Percentiles rank a stretch among this genome's conserved stretches.
Evolutionary conservation across 92 coral and sea anemone species (phyloP).

Genomic region (Blastomussa wellsi): DNA sequence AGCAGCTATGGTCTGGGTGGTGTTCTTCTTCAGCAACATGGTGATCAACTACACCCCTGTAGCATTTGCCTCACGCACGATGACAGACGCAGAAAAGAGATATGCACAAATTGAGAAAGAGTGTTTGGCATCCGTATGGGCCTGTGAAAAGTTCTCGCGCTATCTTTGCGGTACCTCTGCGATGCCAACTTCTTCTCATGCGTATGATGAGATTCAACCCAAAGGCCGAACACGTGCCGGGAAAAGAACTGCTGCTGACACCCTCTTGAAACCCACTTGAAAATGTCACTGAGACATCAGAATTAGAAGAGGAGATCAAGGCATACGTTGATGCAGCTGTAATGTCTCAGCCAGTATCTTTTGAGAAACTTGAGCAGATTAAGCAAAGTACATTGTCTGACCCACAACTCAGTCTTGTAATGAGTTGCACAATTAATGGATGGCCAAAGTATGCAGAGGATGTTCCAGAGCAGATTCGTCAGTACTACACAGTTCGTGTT

Average conservation of each 20-base stretch:
- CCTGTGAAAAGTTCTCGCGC: conserved; percentile 60
- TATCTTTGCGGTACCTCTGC: conserved; percentile 63
- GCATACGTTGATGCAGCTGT: conserved; percentile 30
- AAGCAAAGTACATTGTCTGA: conserved; percentile 28
- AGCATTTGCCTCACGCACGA: neutral
- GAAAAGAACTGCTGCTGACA: conserved; percentile 65
- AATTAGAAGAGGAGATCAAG: conserved; percentile 36
- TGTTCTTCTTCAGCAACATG: neutral
- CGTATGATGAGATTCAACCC: conserved; percentile 63
- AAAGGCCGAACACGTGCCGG: conserved; percentile 51
- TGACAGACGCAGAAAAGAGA: neutral
- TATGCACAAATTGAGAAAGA: conserved; percentile 55
- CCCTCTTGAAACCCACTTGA: conserved; percentile 53
- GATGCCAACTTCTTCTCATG: conserved; percentile 70
- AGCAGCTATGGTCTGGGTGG: conserved; percentile 6
- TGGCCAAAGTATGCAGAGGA: conserved; percentile 56
- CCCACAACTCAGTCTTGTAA: conserved; percentile 29
- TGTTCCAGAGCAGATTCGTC: conserved; percentile 33
- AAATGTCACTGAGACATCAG: neutral
- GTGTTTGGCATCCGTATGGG: conserved; percentile 68
- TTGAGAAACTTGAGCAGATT: conserved; percentile 33
- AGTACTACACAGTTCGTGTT: conserved; percentile 17
- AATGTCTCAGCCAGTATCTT: conserved; percentile 36
- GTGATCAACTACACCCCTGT: conserved; percentile 8
- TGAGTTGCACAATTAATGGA: conserved; percentile 19